Percentiles rank a stretch among this genome's conserved stretches.
Conservation (phyloP, 2,888 invertebrate genomes). For the Lithophane socia region DNA sequence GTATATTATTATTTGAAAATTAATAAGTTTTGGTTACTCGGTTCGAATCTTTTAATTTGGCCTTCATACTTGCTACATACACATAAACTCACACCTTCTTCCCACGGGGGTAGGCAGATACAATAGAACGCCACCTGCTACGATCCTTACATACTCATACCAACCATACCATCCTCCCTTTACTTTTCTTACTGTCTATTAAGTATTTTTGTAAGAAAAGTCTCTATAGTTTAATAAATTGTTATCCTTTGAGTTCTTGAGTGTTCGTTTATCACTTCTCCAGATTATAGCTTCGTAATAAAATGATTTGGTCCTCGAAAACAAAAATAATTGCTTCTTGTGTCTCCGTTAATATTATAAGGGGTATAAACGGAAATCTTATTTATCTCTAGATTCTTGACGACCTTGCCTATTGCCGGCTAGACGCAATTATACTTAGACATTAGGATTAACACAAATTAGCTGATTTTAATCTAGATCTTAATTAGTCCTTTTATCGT, state of each 20-base stretch:
- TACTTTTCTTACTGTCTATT: neutral
- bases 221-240: neutral
- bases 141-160: too few relatives aligned
- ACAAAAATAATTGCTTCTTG: constrained; percentile 10
- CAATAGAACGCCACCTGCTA: neutral
- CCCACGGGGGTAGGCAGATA: neutral
- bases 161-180: neutral
- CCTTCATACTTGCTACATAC: neutral
- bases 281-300: neutral
- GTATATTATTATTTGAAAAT: neutral
- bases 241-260: neutral
- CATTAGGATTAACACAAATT: neutral
- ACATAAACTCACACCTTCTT: neutral
- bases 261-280: constrained; percentile 21
- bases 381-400: constrained; percentile 8
- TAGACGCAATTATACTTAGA: constrained; percentile 13
- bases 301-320: constrained; percentile 31
- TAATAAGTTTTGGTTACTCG: neutral
- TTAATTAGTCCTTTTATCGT: constrained; percentile 4
- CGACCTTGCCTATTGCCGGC: neutral
- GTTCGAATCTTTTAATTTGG: neutral
- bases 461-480: constrained; percentile 14
- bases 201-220: neutral
- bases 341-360: neutral
- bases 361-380: neutral